Evolutionary conservation across 2,888 invertebrate species (phyloP).

Genomic region (Agonum fuliginosum): DNA sequence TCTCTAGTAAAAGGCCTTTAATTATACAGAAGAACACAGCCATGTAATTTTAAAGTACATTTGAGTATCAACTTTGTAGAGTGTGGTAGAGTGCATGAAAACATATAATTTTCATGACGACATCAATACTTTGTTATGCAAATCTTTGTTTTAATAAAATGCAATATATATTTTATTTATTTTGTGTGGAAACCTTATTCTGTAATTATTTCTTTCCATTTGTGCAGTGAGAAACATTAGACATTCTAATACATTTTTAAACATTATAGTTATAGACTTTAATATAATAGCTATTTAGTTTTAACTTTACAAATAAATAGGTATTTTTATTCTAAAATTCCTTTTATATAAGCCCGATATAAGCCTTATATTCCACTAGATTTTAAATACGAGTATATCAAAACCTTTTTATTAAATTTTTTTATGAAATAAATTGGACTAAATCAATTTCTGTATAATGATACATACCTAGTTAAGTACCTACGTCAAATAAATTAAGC

Average conservation of each 20-base stretch:
- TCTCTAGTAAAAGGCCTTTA: conserved; percentile 42
- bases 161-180: not conserved
- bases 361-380: too few relatives aligned
- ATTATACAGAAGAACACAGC: conserved; percentile 32
- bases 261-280: not conserved
- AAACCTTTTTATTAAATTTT: too few relatives aligned
- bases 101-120: conserved; percentile 19
- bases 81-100: not conserved
- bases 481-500: too few relatives aligned
- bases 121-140: conserved; percentile 35
- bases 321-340: too few relatives aligned
- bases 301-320: too few relatives aligned
- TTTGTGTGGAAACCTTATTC: not conserved
- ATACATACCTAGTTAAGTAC: too few relatives aligned
- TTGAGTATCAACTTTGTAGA: not conserved
- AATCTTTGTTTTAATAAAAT: conserved; percentile 28
- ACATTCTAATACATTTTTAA: not conserved
- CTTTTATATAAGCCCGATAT: too few relatives aligned
- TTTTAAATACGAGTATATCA: too few relatives aligned
- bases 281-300: too few relatives aligned
- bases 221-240: not conserved
- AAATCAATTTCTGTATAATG: too few relatives aligned
- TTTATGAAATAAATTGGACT: too few relatives aligned
- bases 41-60: conserved; percentile 37
- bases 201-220: not conserved